Conservation (phyloP, 2,113 vertebrate species). For the Mirounga angustirostris region DNA sequence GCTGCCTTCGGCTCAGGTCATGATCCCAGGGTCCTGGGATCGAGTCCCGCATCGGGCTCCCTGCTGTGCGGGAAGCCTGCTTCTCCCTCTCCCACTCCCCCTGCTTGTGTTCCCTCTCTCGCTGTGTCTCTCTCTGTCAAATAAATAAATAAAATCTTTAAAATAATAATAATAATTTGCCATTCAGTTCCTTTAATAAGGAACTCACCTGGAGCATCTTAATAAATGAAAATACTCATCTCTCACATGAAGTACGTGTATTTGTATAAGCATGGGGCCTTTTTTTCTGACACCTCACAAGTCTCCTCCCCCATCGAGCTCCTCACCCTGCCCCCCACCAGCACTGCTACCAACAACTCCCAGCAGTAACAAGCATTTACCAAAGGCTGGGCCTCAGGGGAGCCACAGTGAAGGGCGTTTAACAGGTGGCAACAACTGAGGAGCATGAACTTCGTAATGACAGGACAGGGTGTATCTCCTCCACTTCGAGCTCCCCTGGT, state of each 20-base stretch:
- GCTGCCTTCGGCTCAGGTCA: no score
- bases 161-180: background rate
- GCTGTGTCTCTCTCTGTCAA: no score
- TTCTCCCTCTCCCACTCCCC: no score
- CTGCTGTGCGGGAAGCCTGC: no score
- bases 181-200: background rate
- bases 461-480: background rate
- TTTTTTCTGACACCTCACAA: background rate
- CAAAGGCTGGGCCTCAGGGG: background rate
- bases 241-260: background rate
- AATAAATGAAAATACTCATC: background rate
- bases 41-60: no score
- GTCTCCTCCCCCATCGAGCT: background rate
- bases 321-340: background rate
- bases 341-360: background rate
- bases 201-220: background rate
- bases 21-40: no score
- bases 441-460: background rate
- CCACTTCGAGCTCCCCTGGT: background rate
- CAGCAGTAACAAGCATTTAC: background rate
- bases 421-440: background rate
- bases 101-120: no score
- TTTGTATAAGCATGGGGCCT: background rate
- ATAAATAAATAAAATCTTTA: no score
- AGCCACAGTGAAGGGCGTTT: background rate